A percentile compares a stretch with the other conserved stretches of the same genome.
phyloP scores from a whole-genome alignment of 1,140 invertebrate species.

The Gonioctena quinquepunctata region DNA sequence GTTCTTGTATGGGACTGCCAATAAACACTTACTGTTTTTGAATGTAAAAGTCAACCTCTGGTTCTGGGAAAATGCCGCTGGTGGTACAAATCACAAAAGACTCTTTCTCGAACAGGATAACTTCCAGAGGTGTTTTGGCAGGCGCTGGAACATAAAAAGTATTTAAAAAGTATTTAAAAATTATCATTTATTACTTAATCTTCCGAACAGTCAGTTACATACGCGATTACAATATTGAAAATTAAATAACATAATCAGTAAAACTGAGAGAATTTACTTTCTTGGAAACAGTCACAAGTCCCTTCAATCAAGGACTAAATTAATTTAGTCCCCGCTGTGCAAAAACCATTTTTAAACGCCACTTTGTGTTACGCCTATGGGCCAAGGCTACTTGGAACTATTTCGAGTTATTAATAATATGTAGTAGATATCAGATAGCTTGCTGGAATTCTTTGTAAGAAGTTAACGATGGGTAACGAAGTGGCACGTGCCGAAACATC shows the following conservation, averaged over 20 bases:
- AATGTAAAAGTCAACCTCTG: constrained; percentile 11
- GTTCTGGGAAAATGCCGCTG: constrained; percentile 1
- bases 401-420: not conserved
- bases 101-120: not conserved
- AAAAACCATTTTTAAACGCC: no score
- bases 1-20: no score
- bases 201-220: no score
- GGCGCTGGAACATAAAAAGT: constrained; percentile 2
- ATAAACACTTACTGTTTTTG: not conserved
- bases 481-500: constrained; percentile 3
- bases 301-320: no score
- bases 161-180: not conserved
- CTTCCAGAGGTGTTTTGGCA: not conserved
- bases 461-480: constrained; percentile 9
- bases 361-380: not conserved
- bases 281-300: no score
- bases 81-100: not conserved
- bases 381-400: not conserved
- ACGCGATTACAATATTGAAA: no score
- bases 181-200: no score
- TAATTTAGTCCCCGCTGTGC: no score
- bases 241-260: no score
- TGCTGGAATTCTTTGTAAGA: constrained; percentile 1
- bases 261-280: no score
- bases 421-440: not conserved